Conservation (phyloP, 1,140 invertebrate species). For the Mizuhopecten yessoensis region DNA sequence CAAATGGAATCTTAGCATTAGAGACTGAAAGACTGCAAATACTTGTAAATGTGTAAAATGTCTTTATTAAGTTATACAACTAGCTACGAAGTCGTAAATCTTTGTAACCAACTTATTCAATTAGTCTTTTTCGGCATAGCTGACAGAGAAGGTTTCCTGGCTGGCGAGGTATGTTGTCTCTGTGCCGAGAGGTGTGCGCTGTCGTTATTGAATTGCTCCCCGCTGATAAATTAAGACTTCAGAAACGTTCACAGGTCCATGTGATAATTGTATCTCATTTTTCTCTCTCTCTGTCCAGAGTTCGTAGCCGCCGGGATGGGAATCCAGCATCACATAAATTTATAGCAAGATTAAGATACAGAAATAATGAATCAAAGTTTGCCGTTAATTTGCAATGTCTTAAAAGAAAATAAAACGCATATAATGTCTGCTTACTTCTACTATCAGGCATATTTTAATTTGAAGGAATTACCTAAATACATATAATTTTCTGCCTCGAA, state of each 20-base stretch:
- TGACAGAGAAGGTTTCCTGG: conserved; percentile 22
- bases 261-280: conserved; percentile 35
- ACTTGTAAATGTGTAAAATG: conserved; percentile 39
- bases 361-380: conserved; percentile 28
- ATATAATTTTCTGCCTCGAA: not conserved
- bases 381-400: not conserved
- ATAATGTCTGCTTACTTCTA: not conserved
- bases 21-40: not conserved
- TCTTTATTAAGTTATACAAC: conserved; percentile 18
- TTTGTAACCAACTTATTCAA: conserved; percentile 20
- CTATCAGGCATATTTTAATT: not conserved
- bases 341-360: not conserved
- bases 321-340: conserved; percentile 27
- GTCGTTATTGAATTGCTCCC: not conserved
- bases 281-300: not conserved
- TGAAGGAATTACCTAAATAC: not conserved
- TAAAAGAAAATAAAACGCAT: not conserved
- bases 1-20: not conserved
- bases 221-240: conserved; percentile 38
- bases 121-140: not conserved
- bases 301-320: conserved; percentile 18
- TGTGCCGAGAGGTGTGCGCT: not conserved
- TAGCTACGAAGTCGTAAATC: conserved; percentile 33
- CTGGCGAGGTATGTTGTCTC: conserved; percentile 24
- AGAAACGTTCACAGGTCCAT: conserved; percentile 26